Evolutionary conservation across 2,888 invertebrate species (phyloP), one percentile per base, ranked within the genome.

Genomic region (Nomada fucata): DNA sequence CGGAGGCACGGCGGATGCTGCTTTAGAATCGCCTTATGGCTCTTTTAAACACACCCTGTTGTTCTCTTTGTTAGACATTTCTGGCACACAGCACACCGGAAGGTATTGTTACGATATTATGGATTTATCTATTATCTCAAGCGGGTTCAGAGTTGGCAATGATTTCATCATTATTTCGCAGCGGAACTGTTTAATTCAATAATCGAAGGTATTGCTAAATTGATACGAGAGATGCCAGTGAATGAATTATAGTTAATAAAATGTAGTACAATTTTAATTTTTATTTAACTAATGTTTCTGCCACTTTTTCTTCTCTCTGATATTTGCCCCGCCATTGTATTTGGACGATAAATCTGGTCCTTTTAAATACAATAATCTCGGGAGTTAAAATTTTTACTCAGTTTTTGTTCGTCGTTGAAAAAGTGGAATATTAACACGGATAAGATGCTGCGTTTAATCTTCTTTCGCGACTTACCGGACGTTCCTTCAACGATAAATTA

Each of bases 11-110:
- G 44, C 73, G 72, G 60, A 64, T 23, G 59, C 36, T 15, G 42
- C 23, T 70, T 76, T 50, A 55, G 53, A 55, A 63, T 50, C 26
- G 47, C 59, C 71, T 57, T 59, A 57, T 72, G 68, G 55, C 72
- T 69, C 71, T 77, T 82, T 85, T 75, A 78, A 85, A 61, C 36
- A 11, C 29, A 20, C 42, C 23, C n/a, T 23, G 18, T n/a, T 23
- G 7, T 15, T 36, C 59, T 26, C 15, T 60, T n/a, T 36, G 13
- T 15, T 26, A 2, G n/a, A 7, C 64, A 5, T 23, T 26, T 23
- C 13, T 57, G 9, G 4, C n/a, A 18, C 15, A 47, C 1, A 10
- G 2, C 18, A 7, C 15, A n/a, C 3, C n/a, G 13, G 13, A 1
- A n/a, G n/a, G 26, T 18, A 42, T 47, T 59, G 23, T 13, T 15